Base-by-base conservation (phyloP, 2,113 vertebrate genomes). In the Antechinus stuartii region DNA sequence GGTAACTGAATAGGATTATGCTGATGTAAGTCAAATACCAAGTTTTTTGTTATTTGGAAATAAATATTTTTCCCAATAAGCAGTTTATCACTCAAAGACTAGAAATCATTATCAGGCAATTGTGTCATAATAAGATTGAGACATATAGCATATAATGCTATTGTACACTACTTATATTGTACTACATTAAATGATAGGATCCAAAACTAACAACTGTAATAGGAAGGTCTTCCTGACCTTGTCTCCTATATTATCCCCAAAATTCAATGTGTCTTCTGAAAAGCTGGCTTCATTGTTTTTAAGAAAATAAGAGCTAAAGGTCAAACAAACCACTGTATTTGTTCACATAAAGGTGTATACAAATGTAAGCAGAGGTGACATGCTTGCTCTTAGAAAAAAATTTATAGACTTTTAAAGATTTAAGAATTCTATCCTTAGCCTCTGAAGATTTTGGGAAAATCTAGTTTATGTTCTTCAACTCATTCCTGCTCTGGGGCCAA, bases 401-500 rank as follows among this genome's bases (percentile, higher is more conserved):
- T 0, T 14, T 9, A 30, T 0, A 23, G 24, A 2, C 0, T n/a
- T 23, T 56, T 54, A 10, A 24, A 3, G 46, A 27, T 30, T 10
- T 1, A 2, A 27, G 53, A 22, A 47, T 57, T 1, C 35, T 5
- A n/a, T 42, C 35, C 16, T 57, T 24, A 2, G 42, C 25, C 19
- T 0, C n/a, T 27, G 42, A 92, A n/a, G 27, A 8, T 22, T 57
- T 55, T 22, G 26, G 23, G 53, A 9, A 90, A 30, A 55, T 0
- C 27, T 35, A 24, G 4, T 12, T 47, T 9, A 6, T 0, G 6
- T 26, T 4, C 84, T 53, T 5, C 8, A 23, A 23, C 7, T 93
- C 61, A 35, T 11, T 30, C 52, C 2, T 0, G 2, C 49, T 4
- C 23, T 42, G 27, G 1, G 35, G 2, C 8, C 8, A 0, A 0